phyloP scores from a whole-genome alignment of 2,113 vertebrate species.

The Spermophilus dauricus region DNA sequence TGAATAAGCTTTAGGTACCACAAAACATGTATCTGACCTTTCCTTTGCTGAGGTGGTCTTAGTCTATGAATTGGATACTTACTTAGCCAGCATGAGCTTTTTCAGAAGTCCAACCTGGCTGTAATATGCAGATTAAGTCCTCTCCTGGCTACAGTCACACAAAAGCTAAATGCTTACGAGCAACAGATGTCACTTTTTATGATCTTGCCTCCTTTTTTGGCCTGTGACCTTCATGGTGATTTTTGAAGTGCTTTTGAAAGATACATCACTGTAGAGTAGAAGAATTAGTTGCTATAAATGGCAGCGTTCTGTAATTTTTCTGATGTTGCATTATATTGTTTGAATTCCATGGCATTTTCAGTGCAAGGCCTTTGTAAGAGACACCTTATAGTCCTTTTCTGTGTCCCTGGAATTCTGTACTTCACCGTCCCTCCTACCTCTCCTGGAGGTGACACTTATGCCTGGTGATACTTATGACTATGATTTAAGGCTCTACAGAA shows the following conservation, averaged over 20 bases:
- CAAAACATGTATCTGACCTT: background rate
- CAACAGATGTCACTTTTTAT: background rate
- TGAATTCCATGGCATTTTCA: conserved; percentile 31
- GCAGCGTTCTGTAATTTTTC: background rate
- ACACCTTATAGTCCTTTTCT: background rate
- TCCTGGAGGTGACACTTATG: conserved; percentile 63
- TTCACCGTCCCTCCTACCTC: background rate
- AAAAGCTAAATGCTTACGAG: background rate
- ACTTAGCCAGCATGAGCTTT: background rate
- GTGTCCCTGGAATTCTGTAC: conserved; percentile 9
- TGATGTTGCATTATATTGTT: background rate
- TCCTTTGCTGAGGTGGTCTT: background rate
- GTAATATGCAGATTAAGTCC: background rate
- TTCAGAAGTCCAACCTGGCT: background rate
- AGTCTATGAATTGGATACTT: background rate
- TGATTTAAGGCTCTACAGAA: conserved; percentile 65
- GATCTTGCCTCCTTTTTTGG: background rate
- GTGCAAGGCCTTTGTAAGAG: background rate
- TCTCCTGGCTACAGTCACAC: background rate
- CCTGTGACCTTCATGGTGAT: background rate
- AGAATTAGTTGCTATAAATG: background rate
- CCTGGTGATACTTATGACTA: conserved; percentile 40
- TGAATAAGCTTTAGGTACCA: background rate
- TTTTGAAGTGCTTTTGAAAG: conserved; percentile 10
- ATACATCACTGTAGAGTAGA: background rate